Evolutionary conservation across 2,797 vertebrate genomes (phyloP), one percentile per base, ranked within the genome.

Genomic region (Poeciliopsis presidionis): DNA sequence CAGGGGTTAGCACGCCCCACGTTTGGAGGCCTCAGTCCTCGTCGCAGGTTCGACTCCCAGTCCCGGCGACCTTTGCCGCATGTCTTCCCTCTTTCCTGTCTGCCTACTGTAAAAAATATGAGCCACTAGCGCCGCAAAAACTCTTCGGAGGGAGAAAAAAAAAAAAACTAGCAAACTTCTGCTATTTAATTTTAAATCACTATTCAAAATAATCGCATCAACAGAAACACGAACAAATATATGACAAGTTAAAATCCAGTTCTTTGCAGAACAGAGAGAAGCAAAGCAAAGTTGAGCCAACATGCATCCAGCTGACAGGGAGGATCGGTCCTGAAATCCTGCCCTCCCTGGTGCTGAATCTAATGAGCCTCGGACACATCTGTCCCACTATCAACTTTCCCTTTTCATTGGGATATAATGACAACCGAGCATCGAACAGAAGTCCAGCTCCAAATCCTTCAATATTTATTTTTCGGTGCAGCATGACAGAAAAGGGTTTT

Each of bases 171-270:
- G 63, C 20, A 41, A 67, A 41, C 18, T 13, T 9, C 8, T 46
- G 13, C 25, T 6, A 70, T 70, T 70, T 70, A 1, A 45, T 45
- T 70, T 71, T 28, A 18, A 14, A 9, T 71, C 7, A 46, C 12
- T 13, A 57, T 41, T 43, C 7, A 65, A 65, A 65, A 49, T 36
- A 2, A 4, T 22, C 7, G 25, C 0, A 13, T 36, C 6, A 13
- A 45, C 7, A 45, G 22, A 59, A 61, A 20, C 20, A 28, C 18
- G 4, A 14, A 43, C 22, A 69, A 28, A 46, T 71, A 8, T 28
- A 16, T 12, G n/a, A 22, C 12, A 74, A 63, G 9, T 95, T 94
- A 4, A 93, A 61, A 95, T 90, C 94, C 94, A 73, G 95, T 83
- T 1, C 51, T 0, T 28, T 45, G 28, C 51, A 65, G 72, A 12